Base-by-base conservation (phyloP, 2,888 invertebrate genomes). In the Sminthurinus aureus region DNA sequence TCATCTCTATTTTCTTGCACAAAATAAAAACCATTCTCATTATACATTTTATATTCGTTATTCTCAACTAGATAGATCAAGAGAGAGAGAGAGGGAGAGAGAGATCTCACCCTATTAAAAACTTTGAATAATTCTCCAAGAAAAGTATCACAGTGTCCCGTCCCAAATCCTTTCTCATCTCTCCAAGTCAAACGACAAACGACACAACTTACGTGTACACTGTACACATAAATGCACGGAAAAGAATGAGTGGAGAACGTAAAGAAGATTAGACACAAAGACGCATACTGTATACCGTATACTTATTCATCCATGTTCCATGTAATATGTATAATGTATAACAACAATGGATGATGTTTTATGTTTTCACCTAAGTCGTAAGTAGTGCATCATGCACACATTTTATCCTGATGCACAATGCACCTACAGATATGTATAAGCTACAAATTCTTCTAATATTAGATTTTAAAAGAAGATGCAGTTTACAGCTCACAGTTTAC, bases 1-100 rank as follows among this genome's bases (percentile, higher is more conserved):
- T 64, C 67, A 50, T 20, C 71, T 22, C 73, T 52, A 51, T 38
- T 80, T 80, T 20, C 80, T 58, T 73, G 22, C 64, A 81, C 24
- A 58, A 74, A 81, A 81, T 74, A 73, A 81, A 81, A 73, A 81
- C 74, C 81, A 81, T 81, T 81, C 58, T 81, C 81, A 81, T 81
- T 74, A 80, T 74, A 71, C 26, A 58, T 22, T 74, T 58, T 24
- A 52, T 64, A 74, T 73, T 76, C 38, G 50, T 20, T 15, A 75
- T 9, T 50, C 22, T 22, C 76, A 24, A 52, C 76, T 52, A 51
- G 18, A 22, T 1, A 1, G 6, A 38, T 38, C 38, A 4, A n/a
- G n/a, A n/a, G n/a, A n/a, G n/a, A n/a, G n/a, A n/a, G n/a, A n/a
- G n/a, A n/a, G n/a, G n/a, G n/a, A n/a, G n/a, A n/a, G n/a, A n/a